Evolutionary conservation across 2,888 invertebrate species (phyloP).

Genomic region (Vesta saturnalis): DNA sequence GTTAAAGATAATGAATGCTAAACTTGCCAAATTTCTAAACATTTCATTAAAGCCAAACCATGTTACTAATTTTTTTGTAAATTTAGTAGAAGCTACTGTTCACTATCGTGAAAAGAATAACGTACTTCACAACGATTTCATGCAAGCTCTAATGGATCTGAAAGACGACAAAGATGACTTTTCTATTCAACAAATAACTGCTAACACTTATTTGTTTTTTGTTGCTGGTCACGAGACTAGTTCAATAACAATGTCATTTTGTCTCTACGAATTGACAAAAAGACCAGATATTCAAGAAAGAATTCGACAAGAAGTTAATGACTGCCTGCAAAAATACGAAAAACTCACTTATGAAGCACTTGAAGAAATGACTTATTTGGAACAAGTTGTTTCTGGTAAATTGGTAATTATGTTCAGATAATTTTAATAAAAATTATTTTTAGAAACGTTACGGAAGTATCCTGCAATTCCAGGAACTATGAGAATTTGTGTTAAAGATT

Average conservation of each 20-base stretch:
- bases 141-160: constrained; percentile 55
- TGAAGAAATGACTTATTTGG: constrained; percentile 63
- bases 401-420: neutral
- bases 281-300: constrained; percentile 62
- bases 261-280: constrained; percentile 64
- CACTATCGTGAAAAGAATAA: constrained; percentile 47
- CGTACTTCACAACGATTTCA: constrained; percentile 15
- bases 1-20: too few species aligned
- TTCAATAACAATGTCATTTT: too few species aligned
- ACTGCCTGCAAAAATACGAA: constrained; percentile 55
- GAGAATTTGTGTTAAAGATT: constrained; percentile 17
- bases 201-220: too few species aligned
- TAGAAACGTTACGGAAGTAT: constrained; percentile 33
- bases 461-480: constrained; percentile 22
- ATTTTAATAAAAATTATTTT: constrained; percentile 39
- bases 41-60: neutral
- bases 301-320: constrained; percentile 59
- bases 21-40: neutral
- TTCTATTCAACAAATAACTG: constrained; percentile 26
- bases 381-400: constrained; percentile 59
- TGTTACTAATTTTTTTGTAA: constrained; percentile 35
- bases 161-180: constrained; percentile 52
- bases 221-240: too few species aligned
- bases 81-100: constrained; percentile 60
- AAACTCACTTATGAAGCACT: constrained; percentile 62